These are phyloP conservation scores for Cheilosia grossa DNA, from an alignment of 2,888 invertebrate genomes.

Conservation along the genomic window DNA sequence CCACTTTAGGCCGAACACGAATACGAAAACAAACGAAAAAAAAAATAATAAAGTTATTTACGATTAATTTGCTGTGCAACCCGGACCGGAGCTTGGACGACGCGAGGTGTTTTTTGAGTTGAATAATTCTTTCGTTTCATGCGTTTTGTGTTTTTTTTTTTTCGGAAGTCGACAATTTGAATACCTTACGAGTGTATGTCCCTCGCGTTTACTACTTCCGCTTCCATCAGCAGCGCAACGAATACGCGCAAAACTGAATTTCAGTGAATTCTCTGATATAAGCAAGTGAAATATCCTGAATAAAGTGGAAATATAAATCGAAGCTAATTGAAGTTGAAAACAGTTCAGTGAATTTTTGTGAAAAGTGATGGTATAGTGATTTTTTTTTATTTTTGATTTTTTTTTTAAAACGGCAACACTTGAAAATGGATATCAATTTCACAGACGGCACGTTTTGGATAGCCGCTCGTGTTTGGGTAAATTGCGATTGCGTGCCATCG, in stretches of 20 bases:
- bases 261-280: conserved; percentile 18
- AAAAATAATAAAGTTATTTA: conserved; percentile 36
- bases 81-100: conserved; percentile 50
- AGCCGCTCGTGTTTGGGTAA: conserved; percentile 25
- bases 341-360: conserved; percentile 27
- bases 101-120: conserved; percentile 55
- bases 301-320: conserved; percentile 12
- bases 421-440: conserved; percentile 58
- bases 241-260: conserved; percentile 49
- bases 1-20: conserved; percentile 33
- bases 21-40: conserved; percentile 40
- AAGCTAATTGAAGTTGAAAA: conserved; percentile 17
- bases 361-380: conserved; percentile 69
- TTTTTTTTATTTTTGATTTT: neutral
- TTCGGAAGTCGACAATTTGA: conserved; percentile 69
- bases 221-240: conserved; percentile 55
- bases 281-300: conserved; percentile 9
- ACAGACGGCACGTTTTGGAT: conserved; percentile 46
- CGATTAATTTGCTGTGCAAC: conserved; percentile 56
- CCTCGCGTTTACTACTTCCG: conserved; percentile 59
- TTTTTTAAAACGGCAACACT: conserved; percentile 63
- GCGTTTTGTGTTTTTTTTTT: conserved; percentile 20
- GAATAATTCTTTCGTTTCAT: conserved; percentile 2
- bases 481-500: conserved; percentile 43
- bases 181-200: conserved; percentile 38